Evolutionary conservation across 37 sponge, comb jelly and placozoan species (phyloP).

Genomic region (Agelas oroides): DNA sequence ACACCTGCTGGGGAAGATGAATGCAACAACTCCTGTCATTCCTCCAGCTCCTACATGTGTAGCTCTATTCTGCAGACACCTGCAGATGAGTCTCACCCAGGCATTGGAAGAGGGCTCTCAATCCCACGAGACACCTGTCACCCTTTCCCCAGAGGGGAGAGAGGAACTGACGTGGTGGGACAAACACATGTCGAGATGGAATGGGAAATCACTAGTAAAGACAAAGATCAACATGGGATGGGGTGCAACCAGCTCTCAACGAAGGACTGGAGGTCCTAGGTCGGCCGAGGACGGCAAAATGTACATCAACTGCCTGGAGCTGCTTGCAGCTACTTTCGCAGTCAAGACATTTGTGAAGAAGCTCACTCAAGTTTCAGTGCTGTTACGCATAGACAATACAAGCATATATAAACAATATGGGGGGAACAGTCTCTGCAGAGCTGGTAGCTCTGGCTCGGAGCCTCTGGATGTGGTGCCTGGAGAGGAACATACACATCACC

Average conservation of each 20-base stretch:
- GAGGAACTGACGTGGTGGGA: background rate
- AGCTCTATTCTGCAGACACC: no score
- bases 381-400: conserved; percentile 27
- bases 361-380: background rate
- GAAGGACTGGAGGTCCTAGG: conserved; percentile 24
- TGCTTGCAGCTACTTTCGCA: conserved; percentile 35
- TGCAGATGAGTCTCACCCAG: no score
- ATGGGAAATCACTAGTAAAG: background rate
- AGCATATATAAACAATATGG: conserved; percentile 23
- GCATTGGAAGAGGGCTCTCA: no score
- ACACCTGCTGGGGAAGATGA: conserved; percentile 15
- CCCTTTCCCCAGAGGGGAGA: background rate
- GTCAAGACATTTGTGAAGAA: conserved; percentile 16
- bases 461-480: conserved; percentile 28
- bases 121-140: background rate
- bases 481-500: background rate
- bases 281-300: conserved; percentile 21
- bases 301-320: conserved; percentile 57
- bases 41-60: no score
- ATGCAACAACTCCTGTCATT: conserved; percentile 33
- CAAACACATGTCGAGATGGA: background rate
- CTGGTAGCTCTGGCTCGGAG: background rate
- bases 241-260: background rate
- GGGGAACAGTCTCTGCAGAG: conserved; percentile 18
- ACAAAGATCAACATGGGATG: no score